phyloP scores from a whole-genome alignment of 2,797 vertebrate genomes.

The Huso huso region DNA sequence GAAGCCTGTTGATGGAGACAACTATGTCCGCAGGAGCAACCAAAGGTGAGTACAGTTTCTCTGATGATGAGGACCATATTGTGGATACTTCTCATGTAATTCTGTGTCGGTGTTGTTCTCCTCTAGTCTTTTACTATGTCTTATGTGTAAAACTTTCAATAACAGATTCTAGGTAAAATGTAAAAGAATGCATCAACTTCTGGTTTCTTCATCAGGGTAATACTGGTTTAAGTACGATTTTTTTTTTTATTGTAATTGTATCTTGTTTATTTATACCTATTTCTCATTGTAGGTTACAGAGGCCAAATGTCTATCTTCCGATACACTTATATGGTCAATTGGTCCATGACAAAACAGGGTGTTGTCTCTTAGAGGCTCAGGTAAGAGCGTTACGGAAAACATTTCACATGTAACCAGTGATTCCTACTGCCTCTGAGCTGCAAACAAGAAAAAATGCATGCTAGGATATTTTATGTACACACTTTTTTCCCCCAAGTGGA shows the following conservation, averaged over 20 bases:
- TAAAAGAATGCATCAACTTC: too few relatives aligned
- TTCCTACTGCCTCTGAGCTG: background rate
- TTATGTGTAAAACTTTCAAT: too few relatives aligned
- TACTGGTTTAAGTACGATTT: too few relatives aligned
- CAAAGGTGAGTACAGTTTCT: slow-evolving; percentile 68
- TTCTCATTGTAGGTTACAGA: slow-evolving; percentile 71
- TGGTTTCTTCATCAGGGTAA: too few relatives aligned
- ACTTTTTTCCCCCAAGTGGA: background rate
- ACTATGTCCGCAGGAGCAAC: slow-evolving; percentile 95
- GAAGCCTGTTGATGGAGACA: slow-evolving; percentile 94
- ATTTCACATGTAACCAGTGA: background rate
- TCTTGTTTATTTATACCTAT: background rate
- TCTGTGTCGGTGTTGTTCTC: too few relatives aligned
- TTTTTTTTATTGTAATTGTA: too few relatives aligned
- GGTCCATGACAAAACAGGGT: slow-evolving; percentile 97
- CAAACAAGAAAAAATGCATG: background rate
- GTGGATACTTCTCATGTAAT: too few relatives aligned
- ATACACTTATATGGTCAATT: slow-evolving; percentile 95
- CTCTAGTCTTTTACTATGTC: too few relatives aligned
- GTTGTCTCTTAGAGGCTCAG: slow-evolving; percentile 91
- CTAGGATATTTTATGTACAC: background rate
- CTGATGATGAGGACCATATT: too few relatives aligned
- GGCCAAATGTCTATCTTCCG: slow-evolving; percentile 92
- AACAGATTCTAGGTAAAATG: too few relatives aligned
- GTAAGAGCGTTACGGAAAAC: slow-evolving; percentile 41